Percentiles rank a stretch among this genome's conserved stretches.
Evolutionary conservation across 30 jellyfish, hydroid and myxozoan genomes (phyloP).

Genomic region (Aurelia sp.): DNA sequence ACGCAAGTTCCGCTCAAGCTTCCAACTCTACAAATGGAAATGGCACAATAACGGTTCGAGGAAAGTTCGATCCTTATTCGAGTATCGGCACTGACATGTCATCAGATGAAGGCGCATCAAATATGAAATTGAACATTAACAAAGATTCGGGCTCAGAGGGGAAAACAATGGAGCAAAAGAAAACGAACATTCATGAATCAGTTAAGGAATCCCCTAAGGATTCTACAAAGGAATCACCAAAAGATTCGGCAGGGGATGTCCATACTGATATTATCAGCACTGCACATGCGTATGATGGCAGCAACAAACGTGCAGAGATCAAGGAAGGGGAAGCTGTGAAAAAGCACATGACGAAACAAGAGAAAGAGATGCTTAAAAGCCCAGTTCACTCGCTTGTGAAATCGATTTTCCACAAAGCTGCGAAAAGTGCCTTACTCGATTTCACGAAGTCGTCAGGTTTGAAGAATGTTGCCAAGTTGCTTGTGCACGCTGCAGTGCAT

Average conservation of each 20-base stretch:
- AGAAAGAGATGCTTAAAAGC: conserved; percentile 1
- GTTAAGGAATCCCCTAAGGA: background rate
- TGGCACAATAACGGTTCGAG: conserved; percentile 21
- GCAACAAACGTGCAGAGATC: background rate
- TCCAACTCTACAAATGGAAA: background rate
- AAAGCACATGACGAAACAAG: conserved; percentile 50
- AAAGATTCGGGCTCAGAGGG: conserved; percentile 11
- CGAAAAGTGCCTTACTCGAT: conserved; percentile 21
- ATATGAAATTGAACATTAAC: conserved; percentile 6
- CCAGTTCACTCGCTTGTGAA: conserved; percentile 48
- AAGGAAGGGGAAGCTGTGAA: conserved; percentile 39
- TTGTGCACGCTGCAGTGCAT: conserved; percentile 54
- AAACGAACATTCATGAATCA: conserved; percentile 8
- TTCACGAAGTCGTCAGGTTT: conserved; percentile 34
- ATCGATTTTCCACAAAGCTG: conserved; percentile 49
- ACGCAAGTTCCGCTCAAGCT: background rate
- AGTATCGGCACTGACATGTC: conserved; percentile 53
- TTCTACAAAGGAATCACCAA: background rate
- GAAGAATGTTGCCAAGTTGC: conserved; percentile 39
- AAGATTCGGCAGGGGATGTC: conserved; percentile 12
- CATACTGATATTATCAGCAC: conserved; percentile 39
- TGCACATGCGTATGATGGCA: conserved; percentile 9
- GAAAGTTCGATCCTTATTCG: conserved; percentile 35
- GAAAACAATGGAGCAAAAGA: conserved; percentile 34
- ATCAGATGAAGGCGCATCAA: conserved; percentile 25